These are phyloP conservation scores for Automeris io DNA, from an alignment of 2,888 invertebrate species.

Conservation along the genomic window DNA sequence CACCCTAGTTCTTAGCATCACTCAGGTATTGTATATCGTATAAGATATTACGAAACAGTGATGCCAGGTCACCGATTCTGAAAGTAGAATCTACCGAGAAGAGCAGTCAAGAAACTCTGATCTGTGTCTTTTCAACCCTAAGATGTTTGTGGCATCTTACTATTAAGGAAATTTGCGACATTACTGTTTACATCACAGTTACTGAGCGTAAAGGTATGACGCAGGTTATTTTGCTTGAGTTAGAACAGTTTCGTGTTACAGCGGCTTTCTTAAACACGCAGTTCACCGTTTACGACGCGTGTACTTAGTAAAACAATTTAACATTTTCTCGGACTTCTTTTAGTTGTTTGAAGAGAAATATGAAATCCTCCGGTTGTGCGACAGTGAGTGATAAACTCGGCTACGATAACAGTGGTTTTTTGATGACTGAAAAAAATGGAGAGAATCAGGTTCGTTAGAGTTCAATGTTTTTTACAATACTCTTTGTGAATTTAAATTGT, in stretches of 20 bases:
- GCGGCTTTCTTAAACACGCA: constrained; percentile 23
- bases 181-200: not conserved
- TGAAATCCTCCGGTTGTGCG: constrained; percentile 15
- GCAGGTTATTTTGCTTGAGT: constrained; percentile 8
- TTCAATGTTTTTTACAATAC: no score
- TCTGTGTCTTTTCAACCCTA: no score
- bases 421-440: constrained; percentile 51
- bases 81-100: no score
- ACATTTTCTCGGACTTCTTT: constrained; percentile 5
- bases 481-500: no score
- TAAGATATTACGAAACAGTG: no score
- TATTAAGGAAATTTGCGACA: no score
- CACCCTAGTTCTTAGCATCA: no score
- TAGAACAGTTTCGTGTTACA: constrained; percentile 12
- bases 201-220: not conserved
- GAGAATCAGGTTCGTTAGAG: constrained; percentile 31
- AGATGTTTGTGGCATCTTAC: no score
- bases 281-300: constrained; percentile 30
- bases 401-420: constrained; percentile 58
- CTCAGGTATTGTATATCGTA: no score
- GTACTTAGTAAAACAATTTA: constrained; percentile 17
- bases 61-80: no score
- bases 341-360: not conserved
- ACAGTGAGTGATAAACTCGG: constrained; percentile 40
- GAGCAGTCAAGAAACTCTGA: no score